Conservation (phyloP, 2,888 invertebrate genomes). For the Caenorhabditis angaria region DNA sequence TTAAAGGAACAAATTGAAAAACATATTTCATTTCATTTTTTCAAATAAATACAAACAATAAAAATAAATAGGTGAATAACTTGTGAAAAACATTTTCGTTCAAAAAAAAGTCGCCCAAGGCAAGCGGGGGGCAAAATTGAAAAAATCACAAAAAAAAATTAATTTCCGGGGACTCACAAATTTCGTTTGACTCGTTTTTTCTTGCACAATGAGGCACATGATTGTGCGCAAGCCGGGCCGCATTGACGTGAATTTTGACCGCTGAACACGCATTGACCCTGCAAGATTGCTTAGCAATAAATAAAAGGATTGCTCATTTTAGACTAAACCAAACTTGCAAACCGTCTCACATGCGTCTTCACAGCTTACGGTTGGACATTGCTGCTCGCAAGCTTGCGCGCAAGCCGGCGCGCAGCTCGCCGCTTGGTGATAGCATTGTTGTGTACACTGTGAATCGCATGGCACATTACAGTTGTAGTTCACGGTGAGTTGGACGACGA, state of each 20-base stretch:
- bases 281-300: neutral
- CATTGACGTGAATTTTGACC: slow-evolving; percentile 50
- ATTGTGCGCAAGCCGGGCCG: slow-evolving; percentile 52
- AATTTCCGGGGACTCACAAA: neutral
- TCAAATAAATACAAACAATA: too few species aligned
- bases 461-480: slow-evolving; percentile 52
- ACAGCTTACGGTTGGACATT: slow-evolving; percentile 52
- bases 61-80: too few species aligned
- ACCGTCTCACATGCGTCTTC: slow-evolving; percentile 53
- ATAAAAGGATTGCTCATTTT: neutral
- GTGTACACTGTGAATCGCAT: slow-evolving; percentile 53
- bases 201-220: slow-evolving; percentile 48
- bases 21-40: too few species aligned
- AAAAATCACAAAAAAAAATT: too few species aligned
- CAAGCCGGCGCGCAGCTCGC: slow-evolving; percentile 48
- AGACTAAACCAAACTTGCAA: slow-evolving; percentile 27
- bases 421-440: slow-evolving; percentile 48
- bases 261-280: slow-evolving; percentile 52
- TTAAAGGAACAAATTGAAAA: too few species aligned
- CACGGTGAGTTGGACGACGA: slow-evolving; percentile 43
- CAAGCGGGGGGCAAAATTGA: too few species aligned
- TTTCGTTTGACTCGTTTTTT: slow-evolving; percentile 49
- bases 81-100: too few species aligned
- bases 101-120: too few species aligned
- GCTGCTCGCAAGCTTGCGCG: slow-evolving; percentile 47